phyloP scores from a whole-genome alignment of 1,140 invertebrate species.

The Galleria mellonella region DNA sequence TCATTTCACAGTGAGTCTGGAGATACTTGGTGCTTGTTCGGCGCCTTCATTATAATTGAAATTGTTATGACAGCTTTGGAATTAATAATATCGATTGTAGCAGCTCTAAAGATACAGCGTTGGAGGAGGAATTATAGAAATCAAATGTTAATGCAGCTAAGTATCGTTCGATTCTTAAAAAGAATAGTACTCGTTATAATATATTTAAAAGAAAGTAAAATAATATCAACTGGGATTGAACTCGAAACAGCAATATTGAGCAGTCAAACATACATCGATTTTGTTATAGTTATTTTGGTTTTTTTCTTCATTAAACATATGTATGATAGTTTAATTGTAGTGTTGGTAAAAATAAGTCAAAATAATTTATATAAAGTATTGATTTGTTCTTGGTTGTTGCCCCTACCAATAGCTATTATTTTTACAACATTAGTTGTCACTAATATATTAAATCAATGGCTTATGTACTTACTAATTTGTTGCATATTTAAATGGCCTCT shows the following conservation, averaged over 20 bases:
- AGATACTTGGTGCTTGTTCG: constrained; percentile 22
- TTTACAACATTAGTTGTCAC: constrained; percentile 20
- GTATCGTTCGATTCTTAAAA: constrained; percentile 45
- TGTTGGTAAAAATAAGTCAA: constrained; percentile 46
- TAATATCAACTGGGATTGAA: constrained; percentile 3
- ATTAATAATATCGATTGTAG: constrained; percentile 34
- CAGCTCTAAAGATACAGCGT: constrained; percentile 37
- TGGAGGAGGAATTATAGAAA: constrained; percentile 60
- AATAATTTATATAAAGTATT: constrained; percentile 38
- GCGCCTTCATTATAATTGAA: constrained; percentile 43
- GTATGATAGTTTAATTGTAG: constrained; percentile 55
- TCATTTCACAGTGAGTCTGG: constrained; percentile 14
- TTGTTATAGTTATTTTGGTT: constrained; percentile 50
- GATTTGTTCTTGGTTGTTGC: constrained; percentile 43
- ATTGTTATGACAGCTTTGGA: constrained; percentile 52
- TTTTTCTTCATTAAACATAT: constrained; percentile 60
- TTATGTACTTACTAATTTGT: constrained; percentile 37
- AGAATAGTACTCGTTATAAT: constrained; percentile 32
- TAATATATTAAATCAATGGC: constrained; percentile 22
- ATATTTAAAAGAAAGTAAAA: constrained; percentile 26
- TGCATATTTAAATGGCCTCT: constrained; percentile 47
- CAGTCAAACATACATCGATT: constrained; percentile 44
- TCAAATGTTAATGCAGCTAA: constrained; percentile 60
- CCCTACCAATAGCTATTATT: constrained; percentile 29
- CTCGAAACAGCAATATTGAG: constrained; percentile 16